Percentiles rank a stretch among this genome's conserved stretches.
Conservation (phyloP, 2,888 invertebrate genomes). For the Agriopis marginaria region DNA sequence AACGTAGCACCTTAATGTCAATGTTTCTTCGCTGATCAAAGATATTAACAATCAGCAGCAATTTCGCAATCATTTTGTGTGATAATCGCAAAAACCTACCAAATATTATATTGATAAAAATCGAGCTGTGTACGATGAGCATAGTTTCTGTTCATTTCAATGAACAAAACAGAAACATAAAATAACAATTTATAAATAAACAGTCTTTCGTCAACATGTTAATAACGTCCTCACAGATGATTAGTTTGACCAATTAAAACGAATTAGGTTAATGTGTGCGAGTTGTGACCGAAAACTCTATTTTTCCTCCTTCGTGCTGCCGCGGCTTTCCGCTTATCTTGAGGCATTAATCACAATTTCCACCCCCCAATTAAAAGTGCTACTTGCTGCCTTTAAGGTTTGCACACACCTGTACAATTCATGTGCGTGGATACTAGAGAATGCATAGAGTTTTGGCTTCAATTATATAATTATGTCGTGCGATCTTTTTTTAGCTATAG, state of each 20-base stretch:
- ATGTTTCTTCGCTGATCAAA: too few species aligned
- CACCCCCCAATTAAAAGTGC: constrained; percentile 83
- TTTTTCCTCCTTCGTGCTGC: constrained; percentile 71
- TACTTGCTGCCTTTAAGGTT: constrained; percentile 54
- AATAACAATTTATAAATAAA: background rate
- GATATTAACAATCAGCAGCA: too few species aligned
- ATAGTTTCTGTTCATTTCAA: too few species aligned
- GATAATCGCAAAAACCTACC: too few species aligned
- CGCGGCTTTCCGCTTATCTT: constrained; percentile 75
- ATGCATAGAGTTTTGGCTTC: background rate
- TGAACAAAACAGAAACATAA: too few species aligned
- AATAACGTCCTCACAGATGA: constrained; percentile 77
- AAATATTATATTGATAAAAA: too few species aligned
- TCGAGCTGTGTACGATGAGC: too few species aligned
- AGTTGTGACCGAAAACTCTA: constrained; percentile 72
- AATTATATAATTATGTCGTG: too few species aligned
- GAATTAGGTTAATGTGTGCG: constrained; percentile 85
- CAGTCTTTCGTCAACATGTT: constrained; percentile 57
- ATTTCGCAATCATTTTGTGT: too few species aligned
- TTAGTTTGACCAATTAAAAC: constrained; percentile 83
- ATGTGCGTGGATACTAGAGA: background rate
- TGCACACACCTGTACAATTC: constrained; percentile 12
- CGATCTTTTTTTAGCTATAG: too few species aligned
- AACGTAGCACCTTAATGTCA: too few species aligned
- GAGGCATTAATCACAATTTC: constrained; percentile 84